Conservation (phyloP, 2,797 vertebrate species). For the Knipowitschia caucasica region DNA sequence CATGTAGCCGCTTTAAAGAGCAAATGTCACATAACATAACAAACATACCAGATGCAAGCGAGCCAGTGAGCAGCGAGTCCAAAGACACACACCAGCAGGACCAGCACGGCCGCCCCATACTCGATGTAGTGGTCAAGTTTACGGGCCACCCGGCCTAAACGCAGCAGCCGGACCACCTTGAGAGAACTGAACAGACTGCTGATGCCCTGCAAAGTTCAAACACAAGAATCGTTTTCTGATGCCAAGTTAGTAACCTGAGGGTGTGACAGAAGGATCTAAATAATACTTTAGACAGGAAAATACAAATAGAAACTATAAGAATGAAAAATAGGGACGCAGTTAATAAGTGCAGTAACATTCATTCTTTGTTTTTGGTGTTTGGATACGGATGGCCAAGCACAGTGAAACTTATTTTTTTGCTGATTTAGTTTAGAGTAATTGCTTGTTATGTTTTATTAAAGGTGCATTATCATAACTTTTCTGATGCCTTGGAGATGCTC, state of each 20-base stretch:
- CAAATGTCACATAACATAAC: too few relatives aligned
- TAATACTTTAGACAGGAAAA: background rate
- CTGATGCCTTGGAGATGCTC: too few relatives aligned
- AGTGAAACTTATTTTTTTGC: too few relatives aligned
- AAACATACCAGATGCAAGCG: slow-evolving; percentile 95
- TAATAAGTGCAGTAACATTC: background rate
- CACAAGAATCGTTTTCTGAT: background rate
- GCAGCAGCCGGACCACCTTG: slow-evolving; percentile 93
- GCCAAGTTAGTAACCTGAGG: background rate
- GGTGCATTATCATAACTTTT: too few relatives aligned
- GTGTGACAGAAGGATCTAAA: background rate
- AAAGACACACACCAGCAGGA: slow-evolving; percentile 96
- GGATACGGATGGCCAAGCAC: too few relatives aligned
- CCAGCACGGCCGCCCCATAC: slow-evolving; percentile 93
- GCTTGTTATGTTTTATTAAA: too few relatives aligned
- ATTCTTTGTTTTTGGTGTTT: too few relatives aligned
- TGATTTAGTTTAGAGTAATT: too few relatives aligned
- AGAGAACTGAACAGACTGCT: slow-evolving; percentile 98
- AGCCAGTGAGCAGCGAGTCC: slow-evolving; percentile 97
- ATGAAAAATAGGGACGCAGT: too few relatives aligned
- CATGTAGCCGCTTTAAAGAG: too few relatives aligned
- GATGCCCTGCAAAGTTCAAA: slow-evolving; percentile 83
- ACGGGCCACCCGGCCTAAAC: slow-evolving; percentile 93
- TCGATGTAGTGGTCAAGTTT: slow-evolving; percentile 99
- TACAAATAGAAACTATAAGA: background rate